These are phyloP conservation scores for Apteryx owenii DNA, from an alignment of 2,113 vertebrate genomes.

Conservation along the genomic window DNA sequence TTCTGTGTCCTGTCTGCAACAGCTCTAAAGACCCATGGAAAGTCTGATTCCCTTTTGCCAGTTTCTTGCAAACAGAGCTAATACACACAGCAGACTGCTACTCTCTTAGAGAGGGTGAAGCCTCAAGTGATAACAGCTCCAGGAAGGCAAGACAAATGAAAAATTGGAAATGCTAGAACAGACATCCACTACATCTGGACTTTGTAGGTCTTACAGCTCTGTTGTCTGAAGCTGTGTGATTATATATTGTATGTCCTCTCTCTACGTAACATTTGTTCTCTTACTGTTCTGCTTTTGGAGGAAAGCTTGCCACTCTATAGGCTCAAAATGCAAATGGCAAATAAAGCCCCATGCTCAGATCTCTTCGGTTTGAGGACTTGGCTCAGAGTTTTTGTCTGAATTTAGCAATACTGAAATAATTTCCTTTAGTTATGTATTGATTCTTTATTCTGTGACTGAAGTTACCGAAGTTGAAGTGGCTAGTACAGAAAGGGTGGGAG, in stretches of 20 bases:
- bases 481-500: not conserved
- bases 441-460: not conserved
- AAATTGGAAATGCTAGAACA: not conserved
- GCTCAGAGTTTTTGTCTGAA: not conserved
- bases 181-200: not conserved
- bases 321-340: not conserved
- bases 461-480: not conserved
- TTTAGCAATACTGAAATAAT: not conserved
- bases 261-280: not conserved
- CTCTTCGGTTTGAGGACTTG: not conserved
- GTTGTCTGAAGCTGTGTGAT: not conserved
- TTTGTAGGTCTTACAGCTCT: not conserved
- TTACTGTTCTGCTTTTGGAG: not conserved
- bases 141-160: not conserved
- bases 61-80: not conserved
- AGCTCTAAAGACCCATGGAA: not conserved
- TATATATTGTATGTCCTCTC: not conserved
- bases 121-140: not conserved
- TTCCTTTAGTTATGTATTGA: not conserved
- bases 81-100: not conserved
- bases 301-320: not conserved
- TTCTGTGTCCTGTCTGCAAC: not conserved
- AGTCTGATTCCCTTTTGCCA: not conserved
- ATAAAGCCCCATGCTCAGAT: not conserved
- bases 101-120: not conserved